Evolutionary conservation across 2,888 invertebrate species (phyloP).

Genomic region (Psylliodes chrysocephalus): DNA sequence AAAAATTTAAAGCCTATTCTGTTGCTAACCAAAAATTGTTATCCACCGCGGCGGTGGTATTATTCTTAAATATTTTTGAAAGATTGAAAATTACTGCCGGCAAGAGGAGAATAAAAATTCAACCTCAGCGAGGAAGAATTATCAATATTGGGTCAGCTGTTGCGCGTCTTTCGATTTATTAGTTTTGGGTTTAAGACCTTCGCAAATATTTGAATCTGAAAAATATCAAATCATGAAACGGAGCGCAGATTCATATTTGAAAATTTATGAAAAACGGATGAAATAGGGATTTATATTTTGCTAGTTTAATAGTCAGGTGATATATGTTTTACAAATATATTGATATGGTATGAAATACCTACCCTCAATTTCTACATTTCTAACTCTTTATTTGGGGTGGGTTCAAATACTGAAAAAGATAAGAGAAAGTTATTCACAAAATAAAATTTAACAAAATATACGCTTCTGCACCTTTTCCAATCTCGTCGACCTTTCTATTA

Average conservation of each 20-base stretch:
- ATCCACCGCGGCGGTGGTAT: background rate
- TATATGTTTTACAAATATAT: too few relatives aligned
- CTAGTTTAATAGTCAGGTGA: too few relatives aligned
- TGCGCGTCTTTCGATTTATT: constrained; percentile 16
- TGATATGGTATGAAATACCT: too few relatives aligned
- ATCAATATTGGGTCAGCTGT: constrained; percentile 27
- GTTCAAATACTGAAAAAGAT: too few relatives aligned
- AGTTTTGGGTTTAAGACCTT: background rate
- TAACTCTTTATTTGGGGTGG: too few relatives aligned
- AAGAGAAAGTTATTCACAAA: too few relatives aligned
- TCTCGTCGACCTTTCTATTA: too few relatives aligned
- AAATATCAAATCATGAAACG: background rate
- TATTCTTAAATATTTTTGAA: constrained; percentile 6
- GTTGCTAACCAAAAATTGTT: background rate
- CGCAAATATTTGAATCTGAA: background rate
- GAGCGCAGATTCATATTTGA: background rate
- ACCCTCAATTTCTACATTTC: too few relatives aligned
- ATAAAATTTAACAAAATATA: too few relatives aligned
- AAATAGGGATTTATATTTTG: background rate
- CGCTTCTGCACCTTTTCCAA: too few relatives aligned
- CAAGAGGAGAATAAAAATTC: background rate
- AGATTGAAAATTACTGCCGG: constrained; percentile 5
- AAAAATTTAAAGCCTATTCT: background rate
- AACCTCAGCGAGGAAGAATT: background rate
- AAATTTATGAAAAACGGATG: background rate